Conservation (phyloP, 2,113 vertebrate genomes). For the Halcyon senegalensis region DNA sequence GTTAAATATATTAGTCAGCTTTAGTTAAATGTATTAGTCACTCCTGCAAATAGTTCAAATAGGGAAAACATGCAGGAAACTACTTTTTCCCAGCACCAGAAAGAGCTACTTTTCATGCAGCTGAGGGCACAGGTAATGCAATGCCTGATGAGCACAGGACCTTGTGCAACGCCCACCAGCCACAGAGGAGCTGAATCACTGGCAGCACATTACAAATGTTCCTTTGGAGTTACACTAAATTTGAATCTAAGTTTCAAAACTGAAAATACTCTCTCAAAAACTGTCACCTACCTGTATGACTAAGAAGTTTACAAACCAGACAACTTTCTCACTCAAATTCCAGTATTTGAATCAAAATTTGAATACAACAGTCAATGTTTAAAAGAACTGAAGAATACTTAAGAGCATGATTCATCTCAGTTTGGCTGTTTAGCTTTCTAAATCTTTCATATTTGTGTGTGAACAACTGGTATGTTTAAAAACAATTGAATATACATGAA, state of each 20-base stretch:
- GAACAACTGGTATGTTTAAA: neutral
- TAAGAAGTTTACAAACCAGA: neutral
- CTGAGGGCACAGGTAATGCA: accelerated
- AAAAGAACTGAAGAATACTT: neutral
- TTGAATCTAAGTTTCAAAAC: neutral
- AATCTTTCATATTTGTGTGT: neutral
- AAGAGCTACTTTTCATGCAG: neutral
- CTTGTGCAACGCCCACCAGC: neutral
- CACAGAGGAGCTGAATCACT: neutral
- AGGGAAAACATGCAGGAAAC: neutral
- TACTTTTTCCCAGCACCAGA: neutral
- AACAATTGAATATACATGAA: neutral
- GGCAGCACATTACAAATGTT: neutral
- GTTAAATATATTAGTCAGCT: neutral
- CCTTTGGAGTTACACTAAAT: neutral
- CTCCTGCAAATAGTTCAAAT: neutral
- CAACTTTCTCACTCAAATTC: neutral
- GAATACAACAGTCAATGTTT: neutral
- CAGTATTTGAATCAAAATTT: neutral
- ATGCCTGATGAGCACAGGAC: neutral
- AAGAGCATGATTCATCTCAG: neutral
- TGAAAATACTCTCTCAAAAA: neutral
- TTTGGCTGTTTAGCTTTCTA: neutral
- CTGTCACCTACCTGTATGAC: neutral
- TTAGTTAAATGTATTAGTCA: neutral